Base-by-base conservation (phyloP, 2,113 vertebrate species). In the Pangasianodon hypophthalmus region DNA sequence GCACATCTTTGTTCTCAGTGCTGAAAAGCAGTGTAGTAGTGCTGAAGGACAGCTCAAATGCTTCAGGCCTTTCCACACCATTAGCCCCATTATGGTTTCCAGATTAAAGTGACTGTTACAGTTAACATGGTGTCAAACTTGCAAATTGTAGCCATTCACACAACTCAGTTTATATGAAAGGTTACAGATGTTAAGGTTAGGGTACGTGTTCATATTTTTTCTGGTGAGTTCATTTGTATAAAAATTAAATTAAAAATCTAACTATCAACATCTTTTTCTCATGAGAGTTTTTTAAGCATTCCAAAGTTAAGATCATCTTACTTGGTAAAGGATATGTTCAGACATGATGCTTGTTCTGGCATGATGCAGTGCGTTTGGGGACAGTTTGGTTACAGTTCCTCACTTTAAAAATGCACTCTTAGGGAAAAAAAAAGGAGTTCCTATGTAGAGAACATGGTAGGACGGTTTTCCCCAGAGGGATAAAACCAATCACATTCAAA, bases 41-140 rank as follows among this genome's bases (percentile, higher is more conserved):
- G 85, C 75, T 85, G 87, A 88, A 69, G 90, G 90, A 88, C 87
- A 86, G 87, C 87, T 81, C 73, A 87, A 41, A 73, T 0, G 48
- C 85, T 87, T 18, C 64, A 37, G 64, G 44, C 85, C 19, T 69
- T 87, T 87, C 85, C 85, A 87, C 67, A 75, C 69, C 85, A 87
- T 87, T 87, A 87, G 21, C 50, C 69, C n/a, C 85, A 87, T 87
- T 75, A 87, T 37, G n/a, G 64, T 56, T 87, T 69, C 67, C 85
- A 87, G 67, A 87, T 71, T 37, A 11, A n/a, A 87, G n/a, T 41
- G 50, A 41, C 67, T 73, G 50, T 56, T 73, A 73, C 85, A 37
- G n/a, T 87, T 58, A 69, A 71, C 64, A 75, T 37, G 0, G 10
- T 24, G 16, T 56, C n/a, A 73, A 24, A 41, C n/a, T 26, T 75